Evolutionary conservation across 2,797 vertebrate species (phyloP).

Genomic region (Ctenopoma multispine): DNA sequence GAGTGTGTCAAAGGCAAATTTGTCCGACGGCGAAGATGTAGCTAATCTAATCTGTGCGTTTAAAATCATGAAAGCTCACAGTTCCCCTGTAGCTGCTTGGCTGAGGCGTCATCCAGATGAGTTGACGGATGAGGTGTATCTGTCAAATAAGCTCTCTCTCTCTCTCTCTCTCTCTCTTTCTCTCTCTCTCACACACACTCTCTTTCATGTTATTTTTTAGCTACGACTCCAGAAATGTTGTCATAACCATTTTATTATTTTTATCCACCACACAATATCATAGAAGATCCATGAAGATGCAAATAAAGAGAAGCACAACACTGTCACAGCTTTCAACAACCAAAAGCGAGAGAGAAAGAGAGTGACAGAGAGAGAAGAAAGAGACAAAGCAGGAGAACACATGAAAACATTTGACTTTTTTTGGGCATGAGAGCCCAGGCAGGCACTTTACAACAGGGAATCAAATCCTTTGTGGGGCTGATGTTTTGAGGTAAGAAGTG

Average conservation of each 20-base stretch:
- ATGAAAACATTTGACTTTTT: conserved; percentile 30
- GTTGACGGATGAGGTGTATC: background rate
- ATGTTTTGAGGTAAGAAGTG: conserved; percentile 50
- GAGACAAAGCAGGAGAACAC: conserved; percentile 30
- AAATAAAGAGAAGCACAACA: conserved; percentile 73
- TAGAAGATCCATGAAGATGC: conserved; percentile 73
- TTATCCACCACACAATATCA: conserved; percentile 79
- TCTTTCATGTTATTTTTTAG: background rate
- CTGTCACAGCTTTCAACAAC: conserved; percentile 66
- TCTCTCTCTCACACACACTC: background rate
- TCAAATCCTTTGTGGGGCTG: conserved; percentile 25
- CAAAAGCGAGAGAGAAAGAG: conserved; percentile 50
- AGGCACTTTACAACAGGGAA: conserved; percentile 76
- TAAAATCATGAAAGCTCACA: background rate
- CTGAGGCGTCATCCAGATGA: conserved; percentile 34
- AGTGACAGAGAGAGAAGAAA: conserved; percentile 24
- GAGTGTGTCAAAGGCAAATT: background rate
- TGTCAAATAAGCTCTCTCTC: conserved; percentile 1
- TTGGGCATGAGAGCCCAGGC: conserved; percentile 58
- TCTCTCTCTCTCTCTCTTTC: background rate
- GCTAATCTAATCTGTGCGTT: conserved; percentile 11
- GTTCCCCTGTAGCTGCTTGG: conserved; percentile 9
- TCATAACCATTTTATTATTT: conserved; percentile 62
- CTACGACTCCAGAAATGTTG: conserved; percentile 17
- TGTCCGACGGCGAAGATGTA: conserved; percentile 12